Evolutionary conservation across 53 echinoderm and acorn worm genomes (phyloP).

Genomic region (Henricia sp.): DNA sequence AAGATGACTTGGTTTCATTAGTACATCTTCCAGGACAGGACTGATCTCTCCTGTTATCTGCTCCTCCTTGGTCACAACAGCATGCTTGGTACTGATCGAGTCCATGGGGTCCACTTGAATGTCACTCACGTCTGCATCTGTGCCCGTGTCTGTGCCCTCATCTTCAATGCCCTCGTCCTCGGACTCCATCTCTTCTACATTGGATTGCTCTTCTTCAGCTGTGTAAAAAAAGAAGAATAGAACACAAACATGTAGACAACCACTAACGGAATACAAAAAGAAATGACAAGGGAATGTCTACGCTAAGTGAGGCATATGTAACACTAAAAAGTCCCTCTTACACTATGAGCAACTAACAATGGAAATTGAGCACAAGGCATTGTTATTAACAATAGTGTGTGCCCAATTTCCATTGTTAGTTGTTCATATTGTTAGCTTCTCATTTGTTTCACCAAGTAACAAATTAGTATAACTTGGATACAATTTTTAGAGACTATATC

Average conservation of each 20-base stretch:
- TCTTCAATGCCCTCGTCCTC: constrained; percentile 23
- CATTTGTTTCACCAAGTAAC: constrained; percentile 3
- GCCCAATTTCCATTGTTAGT: no score
- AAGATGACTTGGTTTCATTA: constrained; percentile 46
- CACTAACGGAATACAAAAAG: no score
- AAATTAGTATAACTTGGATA: constrained; percentile 9
- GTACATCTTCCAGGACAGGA: constrained; percentile 47
- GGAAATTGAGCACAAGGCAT: no score
- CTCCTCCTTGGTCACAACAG: constrained; percentile 43
- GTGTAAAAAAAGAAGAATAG: no score
- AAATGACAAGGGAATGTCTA: no score
- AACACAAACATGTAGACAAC: no score
- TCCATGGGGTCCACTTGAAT: constrained; percentile 29
- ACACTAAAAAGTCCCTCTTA: no score
- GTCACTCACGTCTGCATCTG: not conserved
- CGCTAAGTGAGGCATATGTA: no score
- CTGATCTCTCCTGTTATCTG: constrained; percentile 25
- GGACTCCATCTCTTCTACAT: not conserved
- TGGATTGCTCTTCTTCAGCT: no score
- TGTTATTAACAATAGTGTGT: no score
- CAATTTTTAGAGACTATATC: not conserved
- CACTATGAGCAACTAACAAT: no score
- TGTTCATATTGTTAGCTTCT: not conserved
- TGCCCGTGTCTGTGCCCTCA: constrained; percentile 11
- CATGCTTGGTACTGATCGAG: constrained; percentile 15